Evolutionary conservation across 2,797 vertebrate genomes (phyloP), one percentile per base, ranked within the genome.

Genomic region (Acanthurus tractus): DNA sequence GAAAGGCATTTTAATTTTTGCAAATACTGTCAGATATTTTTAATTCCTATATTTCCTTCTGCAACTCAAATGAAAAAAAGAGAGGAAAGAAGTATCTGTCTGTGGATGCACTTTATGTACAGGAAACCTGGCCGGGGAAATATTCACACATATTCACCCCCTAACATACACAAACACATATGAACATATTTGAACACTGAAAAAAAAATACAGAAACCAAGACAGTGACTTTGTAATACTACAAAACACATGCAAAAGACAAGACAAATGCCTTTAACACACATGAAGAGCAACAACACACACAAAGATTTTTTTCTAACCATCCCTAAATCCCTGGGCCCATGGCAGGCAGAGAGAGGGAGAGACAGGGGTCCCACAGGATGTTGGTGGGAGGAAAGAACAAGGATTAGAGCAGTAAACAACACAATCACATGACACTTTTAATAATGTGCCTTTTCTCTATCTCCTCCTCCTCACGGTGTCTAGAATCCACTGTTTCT

Each of bases 341-440:
- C 49, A 67, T 59, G 52, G 53, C 63, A 78, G 56, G 70, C 49
- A 77, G 15, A 50, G 57, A 77, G 8, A 40, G 25, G 74, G 46
- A 50, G 18, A 50, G 57, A 49, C n/a, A 50, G 25, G 53, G 45
- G 17, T 88, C 86, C 63, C 80, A 61, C 59, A 73, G 84, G 83
- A 87, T 1, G 1, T 20, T 1, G 4, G 58, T 62, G 18, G 42
- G 70, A 56, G 57, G 45, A 77, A 66, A 80, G 54, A 54, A 74
- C 77, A 64, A 68, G 52, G 70, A 83, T 77, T 83, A 77, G 23
- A 72, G 67, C 58, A 65, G 77, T 76, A 86, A 87, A 86, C 79
- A 82, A 79, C 58, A 69, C 25, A 8, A 68, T 78, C 78, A 84
- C 46, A 78, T 74, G 77, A 76, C 81, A 86, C 55, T 22, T 83